These are phyloP conservation scores for Hapalemur alaotrensis DNA, from an alignment of 2,797 vertebrate species.

Conservation along the genomic window DNA sequence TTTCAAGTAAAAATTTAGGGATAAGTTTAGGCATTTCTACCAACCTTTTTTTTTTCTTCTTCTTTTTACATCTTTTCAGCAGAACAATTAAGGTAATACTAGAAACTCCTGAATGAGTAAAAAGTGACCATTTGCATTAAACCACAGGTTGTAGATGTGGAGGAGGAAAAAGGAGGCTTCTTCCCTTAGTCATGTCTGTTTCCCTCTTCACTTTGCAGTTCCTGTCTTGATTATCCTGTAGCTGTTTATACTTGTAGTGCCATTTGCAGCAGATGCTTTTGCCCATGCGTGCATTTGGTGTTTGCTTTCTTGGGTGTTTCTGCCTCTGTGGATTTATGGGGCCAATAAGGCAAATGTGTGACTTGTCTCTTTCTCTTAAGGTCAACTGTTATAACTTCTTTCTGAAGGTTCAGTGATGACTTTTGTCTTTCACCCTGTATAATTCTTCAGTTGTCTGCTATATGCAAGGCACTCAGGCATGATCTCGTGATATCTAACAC, in stretches of 20 bases:
- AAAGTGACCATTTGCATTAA: background rate
- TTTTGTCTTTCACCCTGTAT: background rate
- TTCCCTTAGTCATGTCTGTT: background rate
- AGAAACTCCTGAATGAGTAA: background rate
- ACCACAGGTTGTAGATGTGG: background rate
- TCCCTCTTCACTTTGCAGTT: background rate
- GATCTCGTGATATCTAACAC: background rate
- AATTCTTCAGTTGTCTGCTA: background rate
- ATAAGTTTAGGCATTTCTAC: background rate
- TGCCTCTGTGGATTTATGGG: background rate
- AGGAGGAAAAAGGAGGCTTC: background rate
- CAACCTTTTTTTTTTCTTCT: background rate
- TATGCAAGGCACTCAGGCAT: background rate
- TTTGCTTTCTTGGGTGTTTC: background rate
- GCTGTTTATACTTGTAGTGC: fast-evolving
- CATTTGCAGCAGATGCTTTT: background rate
- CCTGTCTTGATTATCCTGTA: background rate
- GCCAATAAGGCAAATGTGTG: background rate
- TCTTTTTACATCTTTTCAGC: background rate
- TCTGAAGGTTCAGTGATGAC: background rate
- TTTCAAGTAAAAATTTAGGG: background rate
- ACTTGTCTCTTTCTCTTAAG: background rate
- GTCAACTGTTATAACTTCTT: background rate
- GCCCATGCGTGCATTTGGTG: too few species aligned
- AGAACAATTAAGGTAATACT: background rate